A percentile compares a stretch with the other conserved stretches of the same genome.
phyloP scores from a whole-genome alignment of 2,888 invertebrate species.

The Onchidella celtica region DNA sequence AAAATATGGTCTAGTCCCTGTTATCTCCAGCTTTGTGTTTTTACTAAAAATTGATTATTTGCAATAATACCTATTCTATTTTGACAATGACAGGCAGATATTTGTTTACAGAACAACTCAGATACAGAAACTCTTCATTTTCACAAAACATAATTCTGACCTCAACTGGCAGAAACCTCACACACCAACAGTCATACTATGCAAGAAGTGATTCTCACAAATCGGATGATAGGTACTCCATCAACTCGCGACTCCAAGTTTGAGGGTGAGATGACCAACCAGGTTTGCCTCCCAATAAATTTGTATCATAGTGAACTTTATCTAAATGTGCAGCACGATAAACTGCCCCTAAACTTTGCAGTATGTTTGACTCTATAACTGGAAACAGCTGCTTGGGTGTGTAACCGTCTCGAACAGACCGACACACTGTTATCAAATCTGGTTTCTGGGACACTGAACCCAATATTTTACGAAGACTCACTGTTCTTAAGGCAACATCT shows the following conservation, averaged over 20 bases:
- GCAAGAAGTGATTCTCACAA: too few species aligned
- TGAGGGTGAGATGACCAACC: conserved; percentile 62
- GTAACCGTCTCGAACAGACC: conserved; percentile 76
- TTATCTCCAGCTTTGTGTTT: too few species aligned
- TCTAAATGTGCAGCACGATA: conserved; percentile 50
- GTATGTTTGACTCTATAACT: conserved; percentile 64
- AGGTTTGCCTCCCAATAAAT: conserved; percentile 66
- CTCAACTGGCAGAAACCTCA: too few species aligned
- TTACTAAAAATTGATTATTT: too few species aligned
- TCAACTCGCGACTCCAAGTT: conserved; percentile 2
- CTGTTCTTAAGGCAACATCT: conserved; percentile 58
- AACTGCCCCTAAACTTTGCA: conserved; percentile 55
- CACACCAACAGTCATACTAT: too few species aligned
- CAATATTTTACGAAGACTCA: conserved; percentile 56
- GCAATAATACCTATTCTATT: too few species aligned
- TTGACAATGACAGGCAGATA: too few species aligned
- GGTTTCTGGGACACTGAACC: conserved; percentile 55
- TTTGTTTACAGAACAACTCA: too few species aligned
- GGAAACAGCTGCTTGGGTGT: conserved; percentile 67
- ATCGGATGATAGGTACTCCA: conserved; percentile 27
- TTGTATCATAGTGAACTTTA: conserved; percentile 65
- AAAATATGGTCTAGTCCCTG: too few species aligned
- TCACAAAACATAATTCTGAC: too few species aligned
- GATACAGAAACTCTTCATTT: too few species aligned
- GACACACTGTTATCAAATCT: conserved; percentile 65